phyloP scores from a whole-genome alignment of 2,113 vertebrate species.

The Myiozetetes cayanensis region DNA sequence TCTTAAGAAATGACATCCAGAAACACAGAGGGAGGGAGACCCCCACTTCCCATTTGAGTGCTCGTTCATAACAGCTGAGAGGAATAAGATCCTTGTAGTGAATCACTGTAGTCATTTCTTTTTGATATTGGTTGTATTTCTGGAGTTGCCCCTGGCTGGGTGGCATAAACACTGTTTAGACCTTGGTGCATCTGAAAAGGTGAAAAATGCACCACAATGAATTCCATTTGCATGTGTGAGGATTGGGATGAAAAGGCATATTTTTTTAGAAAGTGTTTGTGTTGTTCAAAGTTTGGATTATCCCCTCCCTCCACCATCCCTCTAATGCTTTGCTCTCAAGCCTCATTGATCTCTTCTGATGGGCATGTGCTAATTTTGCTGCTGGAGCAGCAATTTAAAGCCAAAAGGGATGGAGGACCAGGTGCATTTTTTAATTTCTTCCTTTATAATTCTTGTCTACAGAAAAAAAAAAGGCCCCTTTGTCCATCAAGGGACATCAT shows the following conservation, averaged over 20 bases:
- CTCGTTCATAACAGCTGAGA: neutral
- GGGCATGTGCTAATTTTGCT: neutral
- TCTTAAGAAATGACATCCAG: neutral
- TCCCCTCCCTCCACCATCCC: neutral
- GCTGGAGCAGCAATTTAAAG: neutral
- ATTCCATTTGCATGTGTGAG: neutral
- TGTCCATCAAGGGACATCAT: neutral
- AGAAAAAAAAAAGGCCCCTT: neutral
- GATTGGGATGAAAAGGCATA: neutral
- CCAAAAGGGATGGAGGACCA: neutral
- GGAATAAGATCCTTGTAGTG: rapidly evolving
- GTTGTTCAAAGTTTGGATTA: neutral
- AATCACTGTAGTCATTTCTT: neutral
- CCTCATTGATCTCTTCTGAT: neutral
- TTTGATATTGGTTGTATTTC: neutral
- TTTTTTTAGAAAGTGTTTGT: neutral
- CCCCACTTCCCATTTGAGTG: neutral
- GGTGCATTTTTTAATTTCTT: neutral
- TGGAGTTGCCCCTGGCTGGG: neutral
- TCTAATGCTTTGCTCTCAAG: neutral
- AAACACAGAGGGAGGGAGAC: neutral
- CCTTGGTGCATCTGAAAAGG: neutral
- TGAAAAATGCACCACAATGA: neutral
- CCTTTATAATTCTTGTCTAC: neutral
- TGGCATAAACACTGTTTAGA: neutral